Evolutionary conservation across 2,888 invertebrate genomes (phyloP).

Genomic region (Smittia sp.): DNA sequence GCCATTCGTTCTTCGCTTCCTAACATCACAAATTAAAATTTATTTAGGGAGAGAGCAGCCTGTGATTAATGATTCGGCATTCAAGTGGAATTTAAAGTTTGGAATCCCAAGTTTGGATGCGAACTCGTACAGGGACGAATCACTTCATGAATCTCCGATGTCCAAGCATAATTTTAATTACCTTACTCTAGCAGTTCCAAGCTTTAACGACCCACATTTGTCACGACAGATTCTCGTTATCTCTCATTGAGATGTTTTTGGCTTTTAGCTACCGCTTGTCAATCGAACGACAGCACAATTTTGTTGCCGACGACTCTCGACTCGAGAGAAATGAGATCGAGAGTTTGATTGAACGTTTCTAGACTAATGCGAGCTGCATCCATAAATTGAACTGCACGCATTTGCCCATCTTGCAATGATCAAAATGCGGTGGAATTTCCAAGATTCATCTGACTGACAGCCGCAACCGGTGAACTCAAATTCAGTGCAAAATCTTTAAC

Average conservation of each 20-base stretch:
- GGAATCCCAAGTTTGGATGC: not conserved
- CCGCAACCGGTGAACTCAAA: too few relatives aligned
- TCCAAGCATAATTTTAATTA: not conserved
- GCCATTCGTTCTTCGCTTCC: not conserved
- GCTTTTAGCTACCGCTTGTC: not conserved
- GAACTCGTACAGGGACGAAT: not conserved
- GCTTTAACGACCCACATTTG: not conserved
- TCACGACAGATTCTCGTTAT: not conserved
- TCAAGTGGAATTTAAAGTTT: not conserved
- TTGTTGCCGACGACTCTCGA: too few relatives aligned
- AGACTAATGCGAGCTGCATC: too few relatives aligned
- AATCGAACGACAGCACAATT: not conserved
- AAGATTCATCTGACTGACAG: too few relatives aligned
- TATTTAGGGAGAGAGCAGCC: not conserved
- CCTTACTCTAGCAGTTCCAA: not conserved
- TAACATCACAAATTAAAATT: slow-evolving; percentile 10
- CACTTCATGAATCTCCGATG: slow-evolving; percentile 1
- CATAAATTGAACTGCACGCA: too few relatives aligned
- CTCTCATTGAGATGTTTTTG: not conserved
- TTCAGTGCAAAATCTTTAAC: too few relatives aligned
- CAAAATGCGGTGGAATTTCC: too few relatives aligned
- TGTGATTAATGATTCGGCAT: not conserved
- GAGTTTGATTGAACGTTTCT: too few relatives aligned
- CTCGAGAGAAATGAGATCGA: too few relatives aligned
- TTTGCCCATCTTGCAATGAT: too few relatives aligned